Conservation (phyloP, 2,888 invertebrate genomes). For the Eremobia ochroleuca region DNA sequence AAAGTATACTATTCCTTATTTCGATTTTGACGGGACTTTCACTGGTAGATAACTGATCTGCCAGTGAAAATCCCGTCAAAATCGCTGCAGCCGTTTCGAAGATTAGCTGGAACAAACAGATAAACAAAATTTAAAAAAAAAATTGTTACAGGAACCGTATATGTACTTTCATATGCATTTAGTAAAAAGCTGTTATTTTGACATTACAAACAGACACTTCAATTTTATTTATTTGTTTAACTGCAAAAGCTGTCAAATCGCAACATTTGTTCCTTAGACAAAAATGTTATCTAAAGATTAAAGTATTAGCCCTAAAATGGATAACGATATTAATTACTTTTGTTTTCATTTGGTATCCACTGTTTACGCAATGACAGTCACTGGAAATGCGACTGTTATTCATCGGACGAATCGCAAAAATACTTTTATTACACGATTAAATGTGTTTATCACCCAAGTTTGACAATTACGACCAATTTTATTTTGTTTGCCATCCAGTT, state of each 20-base stretch:
- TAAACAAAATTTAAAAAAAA: not conserved
- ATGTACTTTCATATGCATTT: not conserved
- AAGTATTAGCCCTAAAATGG: not conserved
- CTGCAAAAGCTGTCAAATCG: not conserved
- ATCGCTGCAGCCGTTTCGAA: not conserved
- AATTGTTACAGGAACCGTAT: no score
- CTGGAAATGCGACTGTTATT: constrained; percentile 15
- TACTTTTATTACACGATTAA: constrained; percentile 38
- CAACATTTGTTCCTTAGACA: not conserved
- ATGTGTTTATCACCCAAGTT: constrained; percentile 48
- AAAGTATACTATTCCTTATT: not conserved
- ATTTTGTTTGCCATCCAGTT: constrained; percentile 36
- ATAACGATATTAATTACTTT: constrained; percentile 7
- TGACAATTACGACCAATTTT: constrained; percentile 39
- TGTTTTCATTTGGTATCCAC: constrained; percentile 3
- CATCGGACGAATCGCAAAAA: constrained; percentile 31
- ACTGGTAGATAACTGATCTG: no score
- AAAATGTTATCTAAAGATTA: not conserved
- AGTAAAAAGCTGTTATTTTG: not conserved
- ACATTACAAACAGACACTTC: not conserved
- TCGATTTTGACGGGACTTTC: no score
- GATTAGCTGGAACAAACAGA: not conserved
- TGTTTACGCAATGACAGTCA: not conserved
- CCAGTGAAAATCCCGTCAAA: not conserved
- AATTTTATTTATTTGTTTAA: not conserved